phyloP scores from a whole-genome alignment of 2,113 vertebrate species.

The Plotosus lineatus region DNA sequence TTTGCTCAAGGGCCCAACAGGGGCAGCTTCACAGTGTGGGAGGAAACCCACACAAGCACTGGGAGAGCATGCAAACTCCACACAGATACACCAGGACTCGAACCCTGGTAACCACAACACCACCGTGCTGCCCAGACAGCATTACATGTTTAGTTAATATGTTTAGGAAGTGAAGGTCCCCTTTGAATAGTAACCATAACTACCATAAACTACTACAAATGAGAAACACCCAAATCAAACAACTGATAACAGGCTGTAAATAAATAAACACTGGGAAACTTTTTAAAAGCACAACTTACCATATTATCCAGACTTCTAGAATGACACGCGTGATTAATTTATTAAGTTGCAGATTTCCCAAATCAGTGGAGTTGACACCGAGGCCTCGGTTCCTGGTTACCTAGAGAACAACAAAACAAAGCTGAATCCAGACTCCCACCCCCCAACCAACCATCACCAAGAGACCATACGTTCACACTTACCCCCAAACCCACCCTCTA shows the following conservation, averaged over 20 bases:
- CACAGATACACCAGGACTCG: too few relatives aligned
- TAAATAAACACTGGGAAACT: neutral
- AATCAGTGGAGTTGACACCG: neutral
- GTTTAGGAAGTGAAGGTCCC: too few relatives aligned
- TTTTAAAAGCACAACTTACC: conserved; percentile 24
- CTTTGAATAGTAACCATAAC: too few relatives aligned
- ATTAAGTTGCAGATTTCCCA: neutral
- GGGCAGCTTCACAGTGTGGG: too few relatives aligned
- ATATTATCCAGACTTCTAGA: neutral
- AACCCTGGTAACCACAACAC: too few relatives aligned
- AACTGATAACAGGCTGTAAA: neutral
- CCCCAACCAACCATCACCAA: conserved; percentile 46
- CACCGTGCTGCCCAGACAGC: too few relatives aligned
- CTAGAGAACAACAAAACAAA: conserved; percentile 66
- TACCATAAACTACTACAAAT: too few relatives aligned
- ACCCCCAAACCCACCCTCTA: neutral
- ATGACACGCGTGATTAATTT: neutral
- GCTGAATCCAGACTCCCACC: conserved; percentile 40
- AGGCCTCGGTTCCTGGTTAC: conserved; percentile 56
- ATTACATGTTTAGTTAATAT: too few relatives aligned
- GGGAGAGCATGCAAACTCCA: too few relatives aligned
- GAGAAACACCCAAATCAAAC: too few relatives aligned
- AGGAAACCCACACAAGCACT: too few relatives aligned
- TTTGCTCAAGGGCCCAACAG: too few relatives aligned
- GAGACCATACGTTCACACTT: conserved; percentile 31